Base-by-base conservation (phyloP, 2,888 invertebrate species). In the Hypomecis punctinalis region DNA sequence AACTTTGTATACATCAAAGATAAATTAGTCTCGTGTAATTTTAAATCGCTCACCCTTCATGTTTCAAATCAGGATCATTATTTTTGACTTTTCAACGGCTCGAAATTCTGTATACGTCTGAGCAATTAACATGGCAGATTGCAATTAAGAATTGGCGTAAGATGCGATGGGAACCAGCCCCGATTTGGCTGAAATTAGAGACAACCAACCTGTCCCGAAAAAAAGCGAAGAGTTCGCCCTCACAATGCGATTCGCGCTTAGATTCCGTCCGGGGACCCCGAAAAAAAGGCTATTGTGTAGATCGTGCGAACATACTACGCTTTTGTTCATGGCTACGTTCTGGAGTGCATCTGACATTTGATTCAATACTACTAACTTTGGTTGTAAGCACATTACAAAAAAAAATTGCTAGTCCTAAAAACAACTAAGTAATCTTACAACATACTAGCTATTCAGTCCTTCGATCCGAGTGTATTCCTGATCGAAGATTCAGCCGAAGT, bases 301-400 rank as follows among this genome's bases (percentile, higher is more conserved):
- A 84, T 80, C 91, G 91, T 91, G 91, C 89, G 92, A 92, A 91
- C 85, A 83, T 78, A 83, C 65, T 73, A 69, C 75, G 74, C 85
- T 81, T 88, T 89, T 88, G 87, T 88, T 81, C 37, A 42, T 7
- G 42, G 37, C 33, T 51, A 36, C 45, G 49, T 56, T 51, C 11
- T 2, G 23, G 37, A 51, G 39, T 13, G 49, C 63, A 64, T 64
- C 59, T 64, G 59, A 42, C 55, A 40, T 51, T 52, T 5, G 56
- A 45, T 45, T 62, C 13, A 45, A 35, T 37, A 5, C 23, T 23
- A 23, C 23, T n/a, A 35, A 36, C n/a, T 35, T 54, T 7, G 5
- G 23, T 2, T 23, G 23, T 23, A 23, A 23, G 23, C 23, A 23
- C 23, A 23, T 23, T 23, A 3, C 23, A 2, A 2, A 23, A 23